Evolutionary conservation across 2,797 vertebrate genomes (phyloP), one percentile per base, ranked within the genome.

Genomic region (Hipposideros larvatus): DNA sequence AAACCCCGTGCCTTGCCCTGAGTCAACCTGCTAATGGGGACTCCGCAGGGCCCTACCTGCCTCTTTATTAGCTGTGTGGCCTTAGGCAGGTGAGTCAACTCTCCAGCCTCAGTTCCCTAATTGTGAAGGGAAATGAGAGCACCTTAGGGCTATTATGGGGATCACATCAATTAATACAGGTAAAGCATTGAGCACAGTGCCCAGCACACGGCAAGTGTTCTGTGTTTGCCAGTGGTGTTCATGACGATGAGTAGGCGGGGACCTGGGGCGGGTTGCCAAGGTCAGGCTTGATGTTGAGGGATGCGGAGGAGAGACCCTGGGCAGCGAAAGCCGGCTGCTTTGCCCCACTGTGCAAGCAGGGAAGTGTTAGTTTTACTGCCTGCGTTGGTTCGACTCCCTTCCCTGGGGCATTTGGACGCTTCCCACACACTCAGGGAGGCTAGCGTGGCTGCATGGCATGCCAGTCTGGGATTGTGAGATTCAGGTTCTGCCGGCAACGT

Each of bases 11-110:
- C 68, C 70, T 90, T 8, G 2, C 0, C 41, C 28, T 55, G 31
- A 37, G 73, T 16, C 63, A 79, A 51, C 34, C 63, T 92, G 75
- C 37, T 10, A 4, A 13, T 24, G 28, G 24, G 46, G 28, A 16
- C 51, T 87, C 82, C 14, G 66, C 22, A 5, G 24, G 87, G 59
- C 16, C 24, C 87, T 77, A 55, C 37, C 59, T 59, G 91, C 55
- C 63, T 37, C 92, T 57, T 75, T 26, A 41, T 57, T 18, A 43
- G 87, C 75, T 68, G 28, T 59, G 63, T 65, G 90, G 59, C 90
- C 92, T 94, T 87, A 65, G 53, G 57, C 26, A 24, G 34, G 84
- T 14, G 18, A 75, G 85, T 70, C 90, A 70, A 61, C 46, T 95
- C 80, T 91, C 92, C 8, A 43, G 80, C 37, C 34, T 66, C 89